These are phyloP conservation scores for Lindbergichthys nudifrons DNA, from an alignment of 2,797 vertebrate genomes.

Conservation along the genomic window DNA sequence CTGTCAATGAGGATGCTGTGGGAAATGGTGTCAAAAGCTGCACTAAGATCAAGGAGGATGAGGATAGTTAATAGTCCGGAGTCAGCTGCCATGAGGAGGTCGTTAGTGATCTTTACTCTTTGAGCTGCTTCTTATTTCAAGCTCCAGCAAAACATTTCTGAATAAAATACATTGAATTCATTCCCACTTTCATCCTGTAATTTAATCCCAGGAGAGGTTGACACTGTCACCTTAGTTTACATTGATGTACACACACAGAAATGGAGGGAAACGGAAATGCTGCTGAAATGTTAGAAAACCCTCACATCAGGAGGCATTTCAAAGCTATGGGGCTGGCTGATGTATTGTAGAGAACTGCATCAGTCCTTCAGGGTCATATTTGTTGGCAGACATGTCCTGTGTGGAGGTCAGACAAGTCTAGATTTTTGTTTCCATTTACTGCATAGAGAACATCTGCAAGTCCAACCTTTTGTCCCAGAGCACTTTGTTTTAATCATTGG, in stretches of 20 bases:
- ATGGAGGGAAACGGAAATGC: not conserved
- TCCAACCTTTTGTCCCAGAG: not conserved
- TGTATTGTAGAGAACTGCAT: not conserved
- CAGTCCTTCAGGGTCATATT: not conserved
- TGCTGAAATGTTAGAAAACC: not conserved
- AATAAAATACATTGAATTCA: conserved; percentile 5
- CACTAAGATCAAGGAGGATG: too few species aligned
- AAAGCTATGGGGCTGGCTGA: not conserved
- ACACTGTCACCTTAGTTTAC: not conserved
- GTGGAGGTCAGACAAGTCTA: not conserved
- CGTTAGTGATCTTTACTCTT: not conserved
- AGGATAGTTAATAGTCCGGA: too few species aligned
- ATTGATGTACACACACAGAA: not conserved
- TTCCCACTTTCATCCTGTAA: not conserved
- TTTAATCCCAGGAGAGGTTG: conserved; percentile 11
- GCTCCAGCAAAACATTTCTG: not conserved
- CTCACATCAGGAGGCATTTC: not conserved
- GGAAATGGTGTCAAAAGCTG: too few species aligned
- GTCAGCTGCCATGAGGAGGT: too few species aligned
- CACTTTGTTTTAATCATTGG: conserved; percentile 13
- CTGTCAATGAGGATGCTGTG: too few species aligned
- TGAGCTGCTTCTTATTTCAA: not conserved
- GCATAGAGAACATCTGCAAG: not conserved
- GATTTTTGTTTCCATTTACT: not conserved
- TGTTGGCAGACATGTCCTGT: not conserved